Percentiles rank a stretch among this genome's conserved stretches.
Evolutionary conservation across 1,140 invertebrate genomes (phyloP).

Genomic region (Euura saliciscinereae): DNA sequence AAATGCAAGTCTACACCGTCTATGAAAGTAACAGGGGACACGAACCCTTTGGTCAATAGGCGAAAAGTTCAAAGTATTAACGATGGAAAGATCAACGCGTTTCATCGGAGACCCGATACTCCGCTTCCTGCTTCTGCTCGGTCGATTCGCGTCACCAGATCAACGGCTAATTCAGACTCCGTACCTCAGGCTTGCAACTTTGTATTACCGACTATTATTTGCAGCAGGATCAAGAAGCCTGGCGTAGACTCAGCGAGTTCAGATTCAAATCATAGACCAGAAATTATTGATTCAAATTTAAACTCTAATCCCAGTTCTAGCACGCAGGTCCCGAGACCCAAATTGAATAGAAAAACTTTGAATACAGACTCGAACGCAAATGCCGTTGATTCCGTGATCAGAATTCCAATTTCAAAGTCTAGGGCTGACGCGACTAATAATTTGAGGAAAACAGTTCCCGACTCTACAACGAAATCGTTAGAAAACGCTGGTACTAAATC

Average conservation of each 20-base stretch:
- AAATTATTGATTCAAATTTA: background rate
- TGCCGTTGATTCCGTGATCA: constrained; percentile 22
- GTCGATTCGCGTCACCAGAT: background rate
- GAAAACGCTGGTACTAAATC: background rate
- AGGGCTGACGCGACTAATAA: background rate
- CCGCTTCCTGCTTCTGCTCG: constrained; percentile 30
- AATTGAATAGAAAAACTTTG: background rate
- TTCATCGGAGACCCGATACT: constrained; percentile 38
- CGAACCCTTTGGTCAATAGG: too few species aligned
- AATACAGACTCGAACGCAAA: constrained; percentile 42
- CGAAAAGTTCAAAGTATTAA: background rate
- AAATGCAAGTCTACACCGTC: background rate
- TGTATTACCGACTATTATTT: background rate
- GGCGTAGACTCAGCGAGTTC: background rate
- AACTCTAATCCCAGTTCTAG: background rate
- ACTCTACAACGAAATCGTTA: background rate
- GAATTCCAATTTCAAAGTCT: background rate
- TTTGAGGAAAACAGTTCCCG: background rate
- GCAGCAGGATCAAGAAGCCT: background rate
- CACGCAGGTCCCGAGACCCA: background rate
- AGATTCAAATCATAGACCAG: background rate
- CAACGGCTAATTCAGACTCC: background rate
- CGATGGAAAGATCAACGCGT: constrained; percentile 16
- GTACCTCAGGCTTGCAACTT: background rate
- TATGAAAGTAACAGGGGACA: too few species aligned